These are phyloP conservation scores for Neosalanx taihuensis DNA, from an alignment of 2,797 vertebrate genomes.

Conservation along the genomic window DNA sequence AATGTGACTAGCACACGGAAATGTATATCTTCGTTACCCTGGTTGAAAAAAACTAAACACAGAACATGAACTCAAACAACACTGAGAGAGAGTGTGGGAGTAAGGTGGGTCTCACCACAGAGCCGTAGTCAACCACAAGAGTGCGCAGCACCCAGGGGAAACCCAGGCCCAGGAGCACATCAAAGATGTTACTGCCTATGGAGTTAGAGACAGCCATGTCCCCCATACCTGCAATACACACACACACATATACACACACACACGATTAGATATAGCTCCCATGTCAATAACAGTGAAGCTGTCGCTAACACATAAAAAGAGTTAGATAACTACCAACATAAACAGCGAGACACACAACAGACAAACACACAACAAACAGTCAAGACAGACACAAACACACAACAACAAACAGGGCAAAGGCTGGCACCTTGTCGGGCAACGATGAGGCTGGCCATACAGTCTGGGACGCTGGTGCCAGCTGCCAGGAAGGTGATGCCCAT, in stretches of 20 bases:
- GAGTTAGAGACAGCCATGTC: constrained; percentile 41
- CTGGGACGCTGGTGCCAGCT: constrained; percentile 80
- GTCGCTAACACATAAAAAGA: neutral
- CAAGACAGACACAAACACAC: neutral
- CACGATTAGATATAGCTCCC: neutral
- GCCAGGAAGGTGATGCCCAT: constrained; percentile 84
- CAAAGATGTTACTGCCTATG: constrained; percentile 82
- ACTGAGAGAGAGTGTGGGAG: constrained; percentile 8
- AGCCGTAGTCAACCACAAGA: constrained; percentile 77
- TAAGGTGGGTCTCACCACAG: constrained; percentile 58
- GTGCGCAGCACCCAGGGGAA: constrained; percentile 81
- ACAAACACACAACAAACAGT: neutral
- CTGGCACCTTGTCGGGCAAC: constrained; percentile 76
- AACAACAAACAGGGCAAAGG: constrained; percentile 5
- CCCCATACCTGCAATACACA: constrained; percentile 1
- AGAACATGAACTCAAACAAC: neutral
- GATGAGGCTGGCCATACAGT: constrained; percentile 83
- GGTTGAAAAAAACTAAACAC: neutral
- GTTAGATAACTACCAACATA: neutral
- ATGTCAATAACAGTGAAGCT: neutral
- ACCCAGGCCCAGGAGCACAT: constrained; percentile 78
- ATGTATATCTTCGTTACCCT: neutral
- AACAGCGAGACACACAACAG: neutral
- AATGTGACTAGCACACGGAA: neutral
- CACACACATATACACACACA: neutral